These are phyloP conservation scores for Squalus acanthias DNA, from an alignment of 2,797 vertebrate genomes.

Conservation along the genomic window DNA sequence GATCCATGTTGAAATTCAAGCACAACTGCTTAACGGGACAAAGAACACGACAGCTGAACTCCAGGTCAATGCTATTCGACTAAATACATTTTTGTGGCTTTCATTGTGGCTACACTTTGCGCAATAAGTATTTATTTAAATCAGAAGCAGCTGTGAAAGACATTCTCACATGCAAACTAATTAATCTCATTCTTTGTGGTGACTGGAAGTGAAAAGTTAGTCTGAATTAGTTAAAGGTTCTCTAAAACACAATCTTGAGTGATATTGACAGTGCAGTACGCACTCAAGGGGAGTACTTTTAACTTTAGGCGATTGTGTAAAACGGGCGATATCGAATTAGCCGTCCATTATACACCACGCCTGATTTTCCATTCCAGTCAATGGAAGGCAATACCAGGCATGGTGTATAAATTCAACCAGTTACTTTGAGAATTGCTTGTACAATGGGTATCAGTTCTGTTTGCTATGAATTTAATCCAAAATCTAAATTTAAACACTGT, in stretches of 20 bases:
- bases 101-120: neutral
- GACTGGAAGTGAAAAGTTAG: neutral
- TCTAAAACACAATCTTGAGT: neutral
- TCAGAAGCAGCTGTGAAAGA: conserved; percentile 6
- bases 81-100: neutral
- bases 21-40: neutral
- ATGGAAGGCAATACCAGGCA: no score
- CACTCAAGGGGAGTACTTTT: neutral
- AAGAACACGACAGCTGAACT: neutral
- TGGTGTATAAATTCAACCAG: neutral
- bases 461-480: neutral
- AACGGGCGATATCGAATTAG: neutral
- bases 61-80: neutral
- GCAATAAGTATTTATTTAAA: neutral
- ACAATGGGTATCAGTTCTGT: neutral
- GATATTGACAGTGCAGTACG: neutral
- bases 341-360: neutral
- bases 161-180: neutral
- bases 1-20: neutral
- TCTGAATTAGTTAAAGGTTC: neutral
- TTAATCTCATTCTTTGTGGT: neutral
- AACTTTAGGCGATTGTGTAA: neutral
- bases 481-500: neutral
- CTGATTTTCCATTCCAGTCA: neutral
- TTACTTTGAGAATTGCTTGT: neutral